Base-by-base conservation (phyloP, 37 sponge, comb jelly and placozoan species). In the Halisarca cf. caerulea region DNA sequence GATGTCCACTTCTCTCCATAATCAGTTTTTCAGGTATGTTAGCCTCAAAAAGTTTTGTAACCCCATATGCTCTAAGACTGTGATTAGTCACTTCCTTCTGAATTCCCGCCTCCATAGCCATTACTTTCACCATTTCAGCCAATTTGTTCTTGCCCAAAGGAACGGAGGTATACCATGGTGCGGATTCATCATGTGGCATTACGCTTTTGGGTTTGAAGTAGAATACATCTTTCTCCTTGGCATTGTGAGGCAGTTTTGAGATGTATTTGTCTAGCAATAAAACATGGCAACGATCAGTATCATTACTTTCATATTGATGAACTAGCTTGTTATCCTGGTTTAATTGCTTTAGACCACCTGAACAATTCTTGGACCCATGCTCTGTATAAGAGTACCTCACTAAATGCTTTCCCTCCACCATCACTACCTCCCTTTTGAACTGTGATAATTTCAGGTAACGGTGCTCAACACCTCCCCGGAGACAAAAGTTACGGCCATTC, bases 251-350 rank as follows among this genome's bases (percentile, higher is more conserved):
- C 44, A 78, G 30, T 43, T 78, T 43, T 18, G 23, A 32, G 23
- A 8, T 37, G 39, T 73, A 73, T 32, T 73, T 73, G 11, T 73
- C 75, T 36, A 73, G 7, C 15, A 73, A 37, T 5, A 37, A 73
- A 37, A 78, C 79, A 78, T 78, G 79, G 28, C 51, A 41, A 8
- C 82, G 30, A 21, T 61, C 82, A 33, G 6, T 27, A 59, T 59
- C 61, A 27, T n/a, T 41, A 34, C 62, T 81, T 81, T 81, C 40
- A 24, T 81, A 81, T 41, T 81, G 82, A 40, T 81, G 62, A 21
- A 81, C 82, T 57, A 60, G 24, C 32, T 81, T 60, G 66, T 81
- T 81, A 37, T 32, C 42, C 38, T 34, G 61, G 14, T 39, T 59
- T 36, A 81, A 62, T 59, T 81, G 82, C 40, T 61, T 58, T 17